These are phyloP conservation scores for Stramonita haemastoma DNA, from an alignment of 2,888 invertebrate genomes.

Conservation along the genomic window DNA sequence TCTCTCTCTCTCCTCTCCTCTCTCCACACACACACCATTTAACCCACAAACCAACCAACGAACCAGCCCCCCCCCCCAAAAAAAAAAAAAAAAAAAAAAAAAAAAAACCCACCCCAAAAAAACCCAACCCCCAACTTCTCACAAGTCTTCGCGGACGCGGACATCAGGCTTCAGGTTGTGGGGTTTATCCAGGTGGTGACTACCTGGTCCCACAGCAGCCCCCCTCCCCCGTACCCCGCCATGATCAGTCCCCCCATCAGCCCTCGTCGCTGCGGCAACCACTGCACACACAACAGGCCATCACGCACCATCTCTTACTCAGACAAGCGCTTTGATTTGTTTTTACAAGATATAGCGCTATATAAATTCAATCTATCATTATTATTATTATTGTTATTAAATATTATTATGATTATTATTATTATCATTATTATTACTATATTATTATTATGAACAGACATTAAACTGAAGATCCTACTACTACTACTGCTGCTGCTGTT, in stretches of 20 bases:
- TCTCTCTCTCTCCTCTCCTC: slow-evolving; percentile 27
- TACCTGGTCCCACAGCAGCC: slow-evolving; percentile 1
- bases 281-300: too few species aligned
- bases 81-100: too few species aligned
- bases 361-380: too few species aligned
- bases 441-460: neutral
- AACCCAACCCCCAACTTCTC: too few species aligned
- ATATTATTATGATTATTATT: neutral
- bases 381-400: neutral
- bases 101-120: too few species aligned
- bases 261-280: neutral
- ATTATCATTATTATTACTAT: neutral
- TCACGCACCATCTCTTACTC: too few species aligned
- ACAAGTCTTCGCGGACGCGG: neutral
- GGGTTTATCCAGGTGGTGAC: slow-evolving; percentile 19
- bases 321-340: too few species aligned
- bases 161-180: slow-evolving; percentile 16
- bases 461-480: neutral
- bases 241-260: neutral
- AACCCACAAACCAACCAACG: too few species aligned
- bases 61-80: too few species aligned
- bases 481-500: too few species aligned
- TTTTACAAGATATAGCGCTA: neutral
- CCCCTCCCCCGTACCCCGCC: slow-evolving; percentile 7
- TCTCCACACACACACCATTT: too few species aligned